Evolutionary conservation across 2,113 vertebrate genomes (phyloP), one percentile per base, ranked within the genome.

Genomic region (Phyllostomus discolor): DNA sequence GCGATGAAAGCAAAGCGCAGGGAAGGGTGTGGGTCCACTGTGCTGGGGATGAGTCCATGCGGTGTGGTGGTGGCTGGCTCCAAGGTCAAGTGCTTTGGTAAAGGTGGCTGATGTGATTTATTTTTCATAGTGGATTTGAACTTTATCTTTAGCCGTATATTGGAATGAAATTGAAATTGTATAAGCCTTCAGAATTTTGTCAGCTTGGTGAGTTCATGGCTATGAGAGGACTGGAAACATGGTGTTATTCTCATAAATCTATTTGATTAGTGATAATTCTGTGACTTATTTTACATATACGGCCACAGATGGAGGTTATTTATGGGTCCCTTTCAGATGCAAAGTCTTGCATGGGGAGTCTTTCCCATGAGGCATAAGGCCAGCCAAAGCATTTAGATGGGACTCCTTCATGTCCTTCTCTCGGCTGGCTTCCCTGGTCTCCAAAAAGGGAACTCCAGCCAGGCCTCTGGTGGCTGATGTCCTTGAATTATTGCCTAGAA

Each of bases 311-410:
- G n/a, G 41, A 79, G 62, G 41, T 83, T 84, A 54, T 86, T 95
- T 93, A 73, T 85, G 66, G n/a, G 24, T 81, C 70, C 80, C 24
- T 50, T 96, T 95, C 46, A 41, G 76, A 88, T 83, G 38, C 88
- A 88, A 24, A 85, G 43, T 90, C 75, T 91, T 75, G 38, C 16
- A 10, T 17, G 80, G n/a, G 33, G 43, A 89, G 43, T 38, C 52
- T 83, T 95, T 89, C 84, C 52, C 52, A 17, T 19, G 75, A 64
- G 38, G 4, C 41, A 15, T 1, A 35, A 41, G 31, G 4, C 57
- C 38, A 31, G 69, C 20, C 73, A 67, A 38, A 83, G 28, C 48
- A 11, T 89, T 92, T 62, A 64, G 15, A 38, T 54, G 79, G 35
- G 31, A 46, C 28, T 52, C 20, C 15, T n/a, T 26, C 31, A 26